Conservation (phyloP, 2,888 invertebrate species). For the Panopea generosa region DNA sequence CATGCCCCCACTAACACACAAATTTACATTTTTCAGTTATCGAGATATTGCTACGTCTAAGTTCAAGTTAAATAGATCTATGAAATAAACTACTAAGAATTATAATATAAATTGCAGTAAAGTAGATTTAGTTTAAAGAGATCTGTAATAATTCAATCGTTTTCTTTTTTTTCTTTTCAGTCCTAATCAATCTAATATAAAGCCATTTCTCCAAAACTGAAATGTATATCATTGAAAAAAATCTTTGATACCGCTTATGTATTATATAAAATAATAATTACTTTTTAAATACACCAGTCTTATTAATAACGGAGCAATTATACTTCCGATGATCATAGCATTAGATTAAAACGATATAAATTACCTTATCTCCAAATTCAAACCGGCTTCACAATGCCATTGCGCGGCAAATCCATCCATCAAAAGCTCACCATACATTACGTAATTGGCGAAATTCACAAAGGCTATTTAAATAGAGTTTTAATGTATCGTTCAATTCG, state of each 20-base stretch:
- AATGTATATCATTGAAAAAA: slow-evolving; percentile 7
- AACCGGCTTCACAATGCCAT: slow-evolving; percentile 6
- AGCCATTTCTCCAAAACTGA: slow-evolving; percentile 1
- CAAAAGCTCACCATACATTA: slow-evolving; percentile 20
- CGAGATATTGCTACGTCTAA: no score
- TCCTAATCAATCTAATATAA: no score
- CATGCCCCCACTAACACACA: no score
- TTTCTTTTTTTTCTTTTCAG: no score
- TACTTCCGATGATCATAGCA: background rate
- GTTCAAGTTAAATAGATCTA: no score
- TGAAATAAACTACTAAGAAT: no score
- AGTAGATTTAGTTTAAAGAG: no score
- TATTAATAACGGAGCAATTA: slow-evolving; percentile 10
- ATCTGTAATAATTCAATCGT: no score
- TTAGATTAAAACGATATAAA: slow-evolving; percentile 10
- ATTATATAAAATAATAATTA: slow-evolving; percentile 8
- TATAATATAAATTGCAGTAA: no score
- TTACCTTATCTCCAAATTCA: slow-evolving; percentile 8
- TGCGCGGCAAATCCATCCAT: slow-evolving; percentile 12
- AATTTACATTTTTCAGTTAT: no score
- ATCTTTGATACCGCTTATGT: background rate
- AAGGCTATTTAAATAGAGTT: slow-evolving; percentile 19
- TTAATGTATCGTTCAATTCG: slow-evolving; percentile 19
- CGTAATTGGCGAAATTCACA: slow-evolving; percentile 23
- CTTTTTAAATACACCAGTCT: background rate